phyloP scores from a whole-genome alignment of 23 tunicate genomes.

The Halocynthia aurantium region DNA sequence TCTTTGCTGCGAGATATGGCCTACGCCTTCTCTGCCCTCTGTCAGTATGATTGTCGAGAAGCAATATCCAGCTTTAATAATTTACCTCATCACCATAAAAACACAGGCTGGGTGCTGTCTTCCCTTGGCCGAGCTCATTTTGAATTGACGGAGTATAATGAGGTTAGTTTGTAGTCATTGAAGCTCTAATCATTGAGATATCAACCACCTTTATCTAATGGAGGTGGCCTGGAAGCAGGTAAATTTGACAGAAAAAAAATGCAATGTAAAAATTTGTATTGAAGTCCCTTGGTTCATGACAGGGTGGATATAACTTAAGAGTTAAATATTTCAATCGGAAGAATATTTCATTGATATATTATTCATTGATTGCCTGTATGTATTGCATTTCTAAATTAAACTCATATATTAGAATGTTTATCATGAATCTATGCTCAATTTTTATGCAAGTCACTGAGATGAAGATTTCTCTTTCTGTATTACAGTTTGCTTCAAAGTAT shows the following conservation, averaged over 20 bases:
- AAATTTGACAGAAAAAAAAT: too few species aligned
- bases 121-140: conserved; percentile 68
- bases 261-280: too few species aligned
- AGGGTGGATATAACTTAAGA: too few species aligned
- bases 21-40: conserved; percentile 44
- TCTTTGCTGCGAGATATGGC: conserved; percentile 59
- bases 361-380: neutral
- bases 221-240: too few species aligned
- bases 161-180: conserved; percentile 15
- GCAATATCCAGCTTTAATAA: conserved; percentile 46
- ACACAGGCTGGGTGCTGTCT: conserved; percentile 72
- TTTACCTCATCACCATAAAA: conserved; percentile 64
- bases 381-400: too few species aligned
- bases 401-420: too few species aligned
- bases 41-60: conserved; percentile 68
- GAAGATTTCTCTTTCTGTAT: too few species aligned
- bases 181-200: too few species aligned
- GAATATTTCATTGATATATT: neutral
- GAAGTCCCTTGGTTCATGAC: neutral
- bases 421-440: too few species aligned
- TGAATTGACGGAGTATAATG: conserved; percentile 73
- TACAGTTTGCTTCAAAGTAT: too few species aligned
- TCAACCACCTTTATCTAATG: too few species aligned
- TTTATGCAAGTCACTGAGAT: too few species aligned
- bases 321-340: neutral